These are phyloP conservation scores for Probaryconus sp. DNA, from an alignment of 1,140 invertebrate genomes.

Conservation along the genomic window DNA sequence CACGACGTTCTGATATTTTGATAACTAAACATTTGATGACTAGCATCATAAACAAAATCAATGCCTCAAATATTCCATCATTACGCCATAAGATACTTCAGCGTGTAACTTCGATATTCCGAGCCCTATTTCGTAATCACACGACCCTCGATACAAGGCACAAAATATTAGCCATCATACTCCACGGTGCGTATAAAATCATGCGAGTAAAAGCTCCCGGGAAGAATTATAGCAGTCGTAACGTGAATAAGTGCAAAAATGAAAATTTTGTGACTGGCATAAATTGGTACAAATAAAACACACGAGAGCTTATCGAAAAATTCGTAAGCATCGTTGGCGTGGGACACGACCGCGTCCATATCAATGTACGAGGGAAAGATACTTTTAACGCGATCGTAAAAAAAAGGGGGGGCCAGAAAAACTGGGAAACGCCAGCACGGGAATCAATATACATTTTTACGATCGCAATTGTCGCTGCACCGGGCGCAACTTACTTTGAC, in stretches of 20 bases:
- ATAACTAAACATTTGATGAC: too few species aligned
- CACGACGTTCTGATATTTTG: too few species aligned
- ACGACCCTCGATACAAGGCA: too few species aligned
- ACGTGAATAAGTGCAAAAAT: background rate
- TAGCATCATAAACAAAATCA: too few species aligned
- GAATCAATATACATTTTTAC: slow-evolving; percentile 61
- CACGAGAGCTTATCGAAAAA: background rate
- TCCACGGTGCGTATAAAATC: too few species aligned
- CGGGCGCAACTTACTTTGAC: slow-evolving; percentile 54
- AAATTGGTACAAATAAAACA: slow-evolving; percentile 5
- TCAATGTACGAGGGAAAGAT: slow-evolving; percentile 5
- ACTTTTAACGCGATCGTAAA: slow-evolving; percentile 21
- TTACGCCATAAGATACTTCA: too few species aligned
- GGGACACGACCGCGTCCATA: too few species aligned
- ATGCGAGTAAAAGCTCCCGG: too few species aligned
- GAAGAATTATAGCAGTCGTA: background rate
- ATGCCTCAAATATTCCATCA: too few species aligned
- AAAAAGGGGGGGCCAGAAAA: slow-evolving; percentile 31
- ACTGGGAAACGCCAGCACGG: slow-evolving; percentile 27
- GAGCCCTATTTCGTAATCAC: too few species aligned
- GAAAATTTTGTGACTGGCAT: background rate
- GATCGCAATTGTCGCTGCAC: slow-evolving; percentile 55
- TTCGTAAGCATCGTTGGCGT: background rate
- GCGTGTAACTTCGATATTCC: too few species aligned
- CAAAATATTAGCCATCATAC: too few species aligned